Evolutionary conservation across 1,140 invertebrate genomes (phyloP).

Genomic region (Psix sp.): DNA sequence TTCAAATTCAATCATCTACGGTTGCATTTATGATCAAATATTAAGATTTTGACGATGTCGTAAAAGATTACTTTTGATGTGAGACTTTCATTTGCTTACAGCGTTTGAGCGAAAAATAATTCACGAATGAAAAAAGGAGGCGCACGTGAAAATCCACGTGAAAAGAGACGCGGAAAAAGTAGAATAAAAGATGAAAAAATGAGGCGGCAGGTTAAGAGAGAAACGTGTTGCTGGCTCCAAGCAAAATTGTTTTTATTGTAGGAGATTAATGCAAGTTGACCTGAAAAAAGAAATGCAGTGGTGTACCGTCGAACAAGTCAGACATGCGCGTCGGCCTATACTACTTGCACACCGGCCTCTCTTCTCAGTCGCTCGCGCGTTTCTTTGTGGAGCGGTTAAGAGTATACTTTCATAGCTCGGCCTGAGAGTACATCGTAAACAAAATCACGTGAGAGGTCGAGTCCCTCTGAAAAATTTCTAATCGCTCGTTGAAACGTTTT

Average conservation of each 20-base stretch:
- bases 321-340: slow-evolving; percentile 66
- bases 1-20: no score
- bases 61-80: no score
- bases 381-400: slow-evolving; percentile 58
- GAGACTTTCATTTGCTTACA: no score
- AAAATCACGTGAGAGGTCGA: slow-evolving; percentile 21
- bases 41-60: no score
- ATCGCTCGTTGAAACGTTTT: not conserved
- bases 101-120: no score
- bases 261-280: slow-evolving; percentile 53
- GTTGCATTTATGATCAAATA: no score
- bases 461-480: no score
- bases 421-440: slow-evolving; percentile 21
- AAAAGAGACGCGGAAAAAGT: no score
- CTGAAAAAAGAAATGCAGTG: slow-evolving; percentile 60
- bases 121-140: no score
- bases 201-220: not conserved
- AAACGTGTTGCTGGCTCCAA: slow-evolving; percentile 40
- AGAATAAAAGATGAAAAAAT: no score
- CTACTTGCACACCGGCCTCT: slow-evolving; percentile 54
- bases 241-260: slow-evolving; percentile 56
- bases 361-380: slow-evolving; percentile 67
- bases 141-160: no score
- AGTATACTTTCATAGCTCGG: not conserved
- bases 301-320: slow-evolving; percentile 60